Evolutionary conservation across 2,888 invertebrate genomes (phyloP).

Genomic region (Spilosoma lubricipeda): DNA sequence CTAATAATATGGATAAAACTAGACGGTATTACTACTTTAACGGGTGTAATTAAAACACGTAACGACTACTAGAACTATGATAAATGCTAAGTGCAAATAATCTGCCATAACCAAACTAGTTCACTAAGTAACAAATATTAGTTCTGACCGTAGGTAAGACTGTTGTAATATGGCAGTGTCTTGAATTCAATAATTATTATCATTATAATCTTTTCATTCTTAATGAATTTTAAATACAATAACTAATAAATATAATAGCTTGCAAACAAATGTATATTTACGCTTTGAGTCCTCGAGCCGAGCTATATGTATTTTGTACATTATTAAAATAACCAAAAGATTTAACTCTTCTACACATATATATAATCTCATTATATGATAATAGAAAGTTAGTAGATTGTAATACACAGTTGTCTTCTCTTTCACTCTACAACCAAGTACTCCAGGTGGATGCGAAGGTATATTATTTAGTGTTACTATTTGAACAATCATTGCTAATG

Average conservation of each 20-base stretch:
- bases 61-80: slow-evolving; percentile 7
- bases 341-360: neutral
- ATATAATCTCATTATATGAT: neutral
- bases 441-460: neutral
- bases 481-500: neutral
- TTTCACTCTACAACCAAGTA: neutral
- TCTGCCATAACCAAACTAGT: slow-evolving; percentile 20
- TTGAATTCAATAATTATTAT: slow-evolving; percentile 15
- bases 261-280: slow-evolving; percentile 9
- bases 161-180: slow-evolving; percentile 30
- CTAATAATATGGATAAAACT: slow-evolving; percentile 23
- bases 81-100: slow-evolving; percentile 17
- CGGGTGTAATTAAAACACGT: slow-evolving; percentile 8
- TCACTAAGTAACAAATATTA: neutral
- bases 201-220: neutral
- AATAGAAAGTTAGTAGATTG: neutral
- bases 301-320: neutral
- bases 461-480: neutral
- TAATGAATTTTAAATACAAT: slow-evolving; percentile 9
- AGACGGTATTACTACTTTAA: slow-evolving; percentile 27
- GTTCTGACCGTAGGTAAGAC: neutral
- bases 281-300: neutral
- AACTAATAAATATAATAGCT: slow-evolving; percentile 19
- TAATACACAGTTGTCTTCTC: neutral
- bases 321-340: neutral